phyloP scores from a whole-genome alignment of 2,113 vertebrate genomes.

The Amazona guildingii region DNA sequence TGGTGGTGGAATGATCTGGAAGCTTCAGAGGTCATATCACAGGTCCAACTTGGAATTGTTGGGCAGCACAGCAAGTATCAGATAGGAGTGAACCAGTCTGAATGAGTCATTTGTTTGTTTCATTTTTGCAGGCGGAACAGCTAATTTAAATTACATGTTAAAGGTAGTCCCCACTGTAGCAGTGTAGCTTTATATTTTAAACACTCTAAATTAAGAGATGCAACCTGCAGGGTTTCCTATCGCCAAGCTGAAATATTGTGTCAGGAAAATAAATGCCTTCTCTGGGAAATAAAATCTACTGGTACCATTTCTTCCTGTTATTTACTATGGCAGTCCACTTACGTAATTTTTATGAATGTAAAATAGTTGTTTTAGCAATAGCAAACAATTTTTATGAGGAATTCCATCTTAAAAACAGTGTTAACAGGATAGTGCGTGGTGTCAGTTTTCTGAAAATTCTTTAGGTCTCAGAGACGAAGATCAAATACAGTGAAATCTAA shows the following conservation, averaged over 20 bases:
- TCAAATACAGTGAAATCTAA: not conserved
- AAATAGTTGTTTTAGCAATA: conserved; percentile 7
- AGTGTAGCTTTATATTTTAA: not conserved
- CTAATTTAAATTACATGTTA: not conserved
- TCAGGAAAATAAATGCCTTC: not conserved
- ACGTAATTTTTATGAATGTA: not conserved
- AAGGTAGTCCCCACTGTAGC: not conserved
- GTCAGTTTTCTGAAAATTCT: not conserved
- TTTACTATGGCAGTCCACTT: not conserved
- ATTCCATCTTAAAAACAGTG: not conserved
- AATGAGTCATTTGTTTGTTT: not conserved
- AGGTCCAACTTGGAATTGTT: not conserved
- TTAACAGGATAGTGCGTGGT: not conserved
- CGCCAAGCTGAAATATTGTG: not conserved
- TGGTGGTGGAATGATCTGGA: not conserved
- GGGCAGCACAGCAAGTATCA: not conserved
- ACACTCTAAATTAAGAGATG: not conserved
- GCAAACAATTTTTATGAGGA: not conserved
- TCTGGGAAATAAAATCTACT: not conserved
- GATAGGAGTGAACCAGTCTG: not conserved
- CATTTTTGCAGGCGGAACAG: not conserved
- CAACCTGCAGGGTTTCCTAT: not conserved
- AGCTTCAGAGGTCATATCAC: fast-evolving
- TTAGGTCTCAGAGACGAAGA: not conserved
- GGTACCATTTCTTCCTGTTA: not conserved